Conservation (phyloP, 1,140 invertebrate species). For the Phenacoccus solenopsis region DNA sequence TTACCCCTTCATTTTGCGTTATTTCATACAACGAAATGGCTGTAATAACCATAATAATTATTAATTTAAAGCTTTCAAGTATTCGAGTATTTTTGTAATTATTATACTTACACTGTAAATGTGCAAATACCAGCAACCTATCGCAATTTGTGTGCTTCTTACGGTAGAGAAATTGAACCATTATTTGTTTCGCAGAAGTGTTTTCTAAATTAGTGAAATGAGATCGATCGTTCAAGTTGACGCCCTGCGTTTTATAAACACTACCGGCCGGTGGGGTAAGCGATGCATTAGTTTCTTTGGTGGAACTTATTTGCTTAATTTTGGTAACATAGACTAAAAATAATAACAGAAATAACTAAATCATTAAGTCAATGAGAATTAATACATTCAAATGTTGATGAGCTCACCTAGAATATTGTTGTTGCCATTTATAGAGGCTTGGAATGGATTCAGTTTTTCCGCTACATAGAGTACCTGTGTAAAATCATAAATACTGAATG, state of each 20-base stretch:
- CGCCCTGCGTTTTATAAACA: conserved; percentile 22
- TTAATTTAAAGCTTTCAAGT: conserved; percentile 18
- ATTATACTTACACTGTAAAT: conserved; percentile 60
- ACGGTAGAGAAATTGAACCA: conserved; percentile 64
- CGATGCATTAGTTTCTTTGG: background rate
- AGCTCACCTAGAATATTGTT: conserved; percentile 43
- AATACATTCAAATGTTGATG: conserved; percentile 24
- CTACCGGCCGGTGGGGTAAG: conserved; percentile 32
- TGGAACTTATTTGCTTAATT: background rate
- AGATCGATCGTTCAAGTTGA: conserved; percentile 40
- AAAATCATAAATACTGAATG: conserved; percentile 45
- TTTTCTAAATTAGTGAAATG: conserved; percentile 40
- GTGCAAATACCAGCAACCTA: conserved; percentile 57
- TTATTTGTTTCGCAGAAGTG: conserved; percentile 47
- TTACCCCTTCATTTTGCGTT: background rate
- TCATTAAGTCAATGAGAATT: conserved; percentile 22
- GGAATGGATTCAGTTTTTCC: conserved; percentile 50
- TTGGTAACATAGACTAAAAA: conserved; percentile 25
- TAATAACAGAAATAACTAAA: conserved; percentile 11
- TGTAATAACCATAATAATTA: conserved; percentile 21
- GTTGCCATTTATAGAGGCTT: conserved; percentile 60
- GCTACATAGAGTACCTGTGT: conserved; percentile 48
- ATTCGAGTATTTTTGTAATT: conserved; percentile 2
- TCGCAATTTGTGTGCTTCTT: conserved; percentile 45
- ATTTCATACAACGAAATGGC: conserved; percentile 28